Conservation (phyloP, 2,888 invertebrate species). For the Drosophila quinaria region DNA sequence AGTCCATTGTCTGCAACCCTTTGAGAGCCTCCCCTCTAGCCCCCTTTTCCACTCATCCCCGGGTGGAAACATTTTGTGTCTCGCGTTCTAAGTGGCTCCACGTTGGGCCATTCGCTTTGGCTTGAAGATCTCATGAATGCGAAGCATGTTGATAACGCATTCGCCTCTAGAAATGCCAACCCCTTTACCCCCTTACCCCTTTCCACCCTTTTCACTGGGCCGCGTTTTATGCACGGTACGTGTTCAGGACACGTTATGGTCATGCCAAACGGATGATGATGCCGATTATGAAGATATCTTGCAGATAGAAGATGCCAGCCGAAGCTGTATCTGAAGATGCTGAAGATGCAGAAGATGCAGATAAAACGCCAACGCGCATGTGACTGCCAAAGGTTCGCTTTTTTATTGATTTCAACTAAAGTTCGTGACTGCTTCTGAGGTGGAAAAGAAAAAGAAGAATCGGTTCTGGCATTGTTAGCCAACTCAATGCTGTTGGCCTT, state of each 20-base stretch:
- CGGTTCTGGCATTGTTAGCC: slow-evolving; percentile 61
- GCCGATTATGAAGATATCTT: slow-evolving; percentile 73
- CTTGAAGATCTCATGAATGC: slow-evolving; percentile 76
- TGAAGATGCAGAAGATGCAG: slow-evolving; percentile 51
- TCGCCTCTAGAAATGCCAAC: slow-evolving; percentile 11
- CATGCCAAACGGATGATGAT: slow-evolving; percentile 70
- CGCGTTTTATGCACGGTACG: slow-evolving; percentile 59
- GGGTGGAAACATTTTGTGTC: slow-evolving; percentile 24
- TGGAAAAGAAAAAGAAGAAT: slow-evolving; percentile 4
- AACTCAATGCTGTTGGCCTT: slow-evolving; percentile 44
- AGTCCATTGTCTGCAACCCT: slow-evolving; percentile 53
- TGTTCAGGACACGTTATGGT: slow-evolving; percentile 72
- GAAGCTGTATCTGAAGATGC: slow-evolving; percentile 15
- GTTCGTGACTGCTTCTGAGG: slow-evolving; percentile 33
- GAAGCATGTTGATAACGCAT: slow-evolving; percentile 73
- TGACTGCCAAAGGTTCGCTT: slow-evolving; percentile 37
- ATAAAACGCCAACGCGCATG: slow-evolving; percentile 59
- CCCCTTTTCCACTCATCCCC: not conserved
- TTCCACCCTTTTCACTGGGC: not conserved
- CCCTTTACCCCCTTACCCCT: too few species aligned
- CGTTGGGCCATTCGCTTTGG: slow-evolving; percentile 37
- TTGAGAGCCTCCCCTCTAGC: not conserved
- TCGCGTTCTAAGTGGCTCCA: slow-evolving; percentile 71
- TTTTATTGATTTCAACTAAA: slow-evolving; percentile 72
- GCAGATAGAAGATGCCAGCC: slow-evolving; percentile 33